Conservation (phyloP, 2,888 invertebrate species). For the Apamea crenata region DNA sequence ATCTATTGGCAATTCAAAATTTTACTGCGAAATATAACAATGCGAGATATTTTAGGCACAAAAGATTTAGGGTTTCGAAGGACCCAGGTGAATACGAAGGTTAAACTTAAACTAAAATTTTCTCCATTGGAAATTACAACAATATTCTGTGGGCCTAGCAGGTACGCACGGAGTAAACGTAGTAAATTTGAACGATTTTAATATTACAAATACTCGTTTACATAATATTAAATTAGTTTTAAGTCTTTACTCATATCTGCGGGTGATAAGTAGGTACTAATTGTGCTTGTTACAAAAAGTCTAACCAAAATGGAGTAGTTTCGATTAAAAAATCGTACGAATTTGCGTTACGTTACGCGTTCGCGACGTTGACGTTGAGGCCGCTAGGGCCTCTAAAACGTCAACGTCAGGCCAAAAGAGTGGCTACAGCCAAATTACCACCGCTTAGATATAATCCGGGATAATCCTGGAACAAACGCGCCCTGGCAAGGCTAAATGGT, state of each 20-base stretch:
- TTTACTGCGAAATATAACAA: background rate
- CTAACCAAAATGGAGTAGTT: background rate
- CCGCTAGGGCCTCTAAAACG: background rate
- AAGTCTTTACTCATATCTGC: background rate
- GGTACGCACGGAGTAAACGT: background rate
- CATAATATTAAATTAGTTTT: background rate
- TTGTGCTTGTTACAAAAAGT: background rate
- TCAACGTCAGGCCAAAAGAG: slow-evolving; percentile 64
- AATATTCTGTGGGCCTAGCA: slow-evolving; percentile 4
- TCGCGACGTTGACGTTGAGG: too few relatives aligned
- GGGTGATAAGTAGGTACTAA: background rate
- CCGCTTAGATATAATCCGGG: slow-evolving; percentile 82
- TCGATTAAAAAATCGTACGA: too few relatives aligned
- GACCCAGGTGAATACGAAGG: background rate
- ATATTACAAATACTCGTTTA: background rate
- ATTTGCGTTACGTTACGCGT: background rate
- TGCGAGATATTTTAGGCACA: background rate
- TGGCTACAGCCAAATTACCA: slow-evolving; percentile 78
- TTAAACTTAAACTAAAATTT: background rate
- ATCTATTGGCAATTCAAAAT: background rate
- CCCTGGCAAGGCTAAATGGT: slow-evolving; percentile 78
- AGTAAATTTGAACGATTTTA: background rate
- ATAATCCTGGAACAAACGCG: slow-evolving; percentile 81
- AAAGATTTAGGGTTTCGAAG: background rate
- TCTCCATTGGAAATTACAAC: background rate